Base-by-base conservation (phyloP, 2,797 vertebrate species). In the Parauchenoglanis ngamensis region DNA sequence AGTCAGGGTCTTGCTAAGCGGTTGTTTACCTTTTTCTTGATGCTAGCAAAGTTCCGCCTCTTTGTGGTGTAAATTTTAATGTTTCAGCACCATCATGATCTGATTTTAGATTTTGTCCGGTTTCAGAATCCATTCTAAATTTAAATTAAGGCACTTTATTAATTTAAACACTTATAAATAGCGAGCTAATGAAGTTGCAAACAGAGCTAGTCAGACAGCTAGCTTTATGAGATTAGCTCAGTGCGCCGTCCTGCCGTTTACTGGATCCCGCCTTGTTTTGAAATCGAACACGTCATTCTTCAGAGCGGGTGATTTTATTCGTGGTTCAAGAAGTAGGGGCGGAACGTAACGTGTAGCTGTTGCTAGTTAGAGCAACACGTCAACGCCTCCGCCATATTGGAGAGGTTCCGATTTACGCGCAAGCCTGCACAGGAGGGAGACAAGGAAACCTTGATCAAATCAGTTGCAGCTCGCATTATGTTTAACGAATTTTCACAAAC, bases 11-110 rank as follows among this genome's bases (percentile, higher is more conserved):
- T 1, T 65, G 61, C 80, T 82, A 76, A 57, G 8, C 3, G 76
- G 52, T 54, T 81, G 10, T 88, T 86, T 87, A 89, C 88, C 88
- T 87, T 87, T 13, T 54, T 56, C 67, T 67, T 1, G 61, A 15
- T 1, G 78, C 73, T 52, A 73, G 49, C 40, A 15, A 57, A 7
- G 59, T 40, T 46, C 63, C 80, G 7, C 85, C 23, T 84, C 73
- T 65, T 63, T 72, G 73, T 44, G 88, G 85, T 4, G 88, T 88
- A 46, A 10, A 54, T 40, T 44, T 73, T 40, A 73, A 28, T 25
- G 21, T 19, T 70, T 83, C 49, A 17, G n/a, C 25, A 0, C 19
- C 72, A 1, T 28, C 40, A 28, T 28, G 23, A 52, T 78, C 73
- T 4, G 44, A 21, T 35, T 54, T 77, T 54, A 78, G 2, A 4